Evolutionary conservation across 2,888 invertebrate genomes (phyloP).

Genomic region (Ametastegia equiseti): DNA sequence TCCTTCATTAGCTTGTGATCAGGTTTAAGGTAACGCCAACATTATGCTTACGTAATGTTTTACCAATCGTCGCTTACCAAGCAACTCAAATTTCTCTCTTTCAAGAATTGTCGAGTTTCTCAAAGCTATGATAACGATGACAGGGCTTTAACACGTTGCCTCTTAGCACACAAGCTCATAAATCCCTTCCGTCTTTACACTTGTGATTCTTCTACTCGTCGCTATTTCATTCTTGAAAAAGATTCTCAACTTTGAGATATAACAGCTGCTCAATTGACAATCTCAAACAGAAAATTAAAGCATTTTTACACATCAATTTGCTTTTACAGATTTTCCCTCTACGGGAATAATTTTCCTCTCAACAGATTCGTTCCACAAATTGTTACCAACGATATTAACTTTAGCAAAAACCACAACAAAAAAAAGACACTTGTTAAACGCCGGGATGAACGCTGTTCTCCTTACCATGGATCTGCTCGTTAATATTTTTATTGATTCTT

Average conservation of each 20-base stretch:
- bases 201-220: background rate
- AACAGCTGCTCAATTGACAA: background rate
- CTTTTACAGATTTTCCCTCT: no score
- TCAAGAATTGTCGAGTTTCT: background rate
- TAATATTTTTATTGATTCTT: slow-evolving; percentile 48
- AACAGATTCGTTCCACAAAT: no score
- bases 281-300: background rate
- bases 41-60: slow-evolving; percentile 28
- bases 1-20: slow-evolving; percentile 6
- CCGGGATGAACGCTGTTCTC: slow-evolving; percentile 61
- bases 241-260: background rate
- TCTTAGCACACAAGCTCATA: background rate
- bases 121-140: background rate
- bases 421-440: slow-evolving; percentile 49
- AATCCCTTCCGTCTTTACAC: background rate
- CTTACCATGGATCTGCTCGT: slow-evolving; percentile 49
- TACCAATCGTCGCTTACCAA: background rate
- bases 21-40: slow-evolving; percentile 19
- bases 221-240: no score
- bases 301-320: no score
- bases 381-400: no score
- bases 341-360: background rate
- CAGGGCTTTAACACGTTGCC: background rate
- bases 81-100: background rate
- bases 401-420: no score